Evolutionary conservation across 1,140 invertebrate species (phyloP), one percentile per base, ranked within the genome.

Genomic region (Condylostylus longicornis): DNA sequence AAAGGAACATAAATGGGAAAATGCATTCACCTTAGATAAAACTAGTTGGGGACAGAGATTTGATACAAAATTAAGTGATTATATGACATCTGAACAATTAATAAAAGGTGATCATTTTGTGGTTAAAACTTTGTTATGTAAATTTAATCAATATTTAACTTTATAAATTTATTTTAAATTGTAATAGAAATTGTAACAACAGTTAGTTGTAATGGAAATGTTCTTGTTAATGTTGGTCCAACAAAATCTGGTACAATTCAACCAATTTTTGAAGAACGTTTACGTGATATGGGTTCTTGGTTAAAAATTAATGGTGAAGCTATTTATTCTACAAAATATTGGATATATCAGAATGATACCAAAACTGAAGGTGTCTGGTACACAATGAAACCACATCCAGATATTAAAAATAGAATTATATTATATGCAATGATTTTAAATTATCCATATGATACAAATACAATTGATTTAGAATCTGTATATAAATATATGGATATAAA

Each of bases 161-260:
- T n/a, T n/a, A n/a, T n/a, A n/a, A n/a, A n/a, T n/a, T n/a, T n/a
- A n/a, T n/a, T n/a, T n/a, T n/a, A n/a, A n/a, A n/a, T n/a, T n/a
- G n/a, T 27, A 25, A 0, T 13, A 58, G 71, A 77, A 47, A 56
- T 95, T 7, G 75, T 80, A 2, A 62, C 71, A 39, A 91, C 87
- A 7, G 74, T 95, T 28, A 85, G 84, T 42, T 88, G 81, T 54
- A 84, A 84, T 60, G 87, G 86, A 18, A 95, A 95, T 63, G 64
- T 87, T 8, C 54, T 94, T 7, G 74, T 95, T 46, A 95, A 95
- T 57, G 71, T 95, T 15, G 88, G 90, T 2, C 90, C 91, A 9
- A 88, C 87, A 1, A 80, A 79, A 51, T 82, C 89, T 47, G 91
- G 91, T 2, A 76, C 71, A 3, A 93, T 97, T 37, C 52, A 69